A percentile compares a stretch with the other conserved stretches of the same genome.
phyloP scores from a whole-genome alignment of 2,797 vertebrate genomes.

The Tamandua tetradactyla region DNA sequence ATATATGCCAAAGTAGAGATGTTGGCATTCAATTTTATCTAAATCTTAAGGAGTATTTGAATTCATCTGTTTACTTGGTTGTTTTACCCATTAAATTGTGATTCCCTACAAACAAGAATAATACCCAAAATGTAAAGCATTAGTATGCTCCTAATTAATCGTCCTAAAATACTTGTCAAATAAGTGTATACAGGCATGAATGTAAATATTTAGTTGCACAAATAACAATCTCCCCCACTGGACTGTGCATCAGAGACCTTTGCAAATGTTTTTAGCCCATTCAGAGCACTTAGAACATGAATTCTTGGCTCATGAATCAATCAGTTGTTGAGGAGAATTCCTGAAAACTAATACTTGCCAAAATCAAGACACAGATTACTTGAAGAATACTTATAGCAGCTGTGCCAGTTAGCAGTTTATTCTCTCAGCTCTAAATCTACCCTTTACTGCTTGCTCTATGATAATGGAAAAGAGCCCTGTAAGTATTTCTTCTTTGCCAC shows the following conservation, averaged over 20 bases:
- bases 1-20: not conserved
- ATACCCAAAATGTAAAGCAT: not conserved
- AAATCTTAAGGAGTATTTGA: not conserved
- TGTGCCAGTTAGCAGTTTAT: not conserved
- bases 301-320: not conserved
- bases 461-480: not conserved
- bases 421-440: not conserved
- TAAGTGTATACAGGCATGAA: not conserved
- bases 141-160: not conserved
- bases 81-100: not conserved
- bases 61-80: not conserved
- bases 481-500: not conserved
- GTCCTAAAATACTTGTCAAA: not conserved
- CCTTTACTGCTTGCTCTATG: not conserved
- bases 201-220: not conserved
- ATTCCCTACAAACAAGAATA: not conserved
- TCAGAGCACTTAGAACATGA: not conserved
- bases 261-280: not conserved
- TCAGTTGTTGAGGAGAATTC: not conserved
- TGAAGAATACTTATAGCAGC: no score
- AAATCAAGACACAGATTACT: not conserved
- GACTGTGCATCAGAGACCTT: not conserved
- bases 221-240: not conserved
- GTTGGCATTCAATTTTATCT: not conserved
- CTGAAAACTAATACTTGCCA: not conserved